phyloP scores from a whole-genome alignment of 2,113 vertebrate genomes.

The Columba janthina region DNA sequence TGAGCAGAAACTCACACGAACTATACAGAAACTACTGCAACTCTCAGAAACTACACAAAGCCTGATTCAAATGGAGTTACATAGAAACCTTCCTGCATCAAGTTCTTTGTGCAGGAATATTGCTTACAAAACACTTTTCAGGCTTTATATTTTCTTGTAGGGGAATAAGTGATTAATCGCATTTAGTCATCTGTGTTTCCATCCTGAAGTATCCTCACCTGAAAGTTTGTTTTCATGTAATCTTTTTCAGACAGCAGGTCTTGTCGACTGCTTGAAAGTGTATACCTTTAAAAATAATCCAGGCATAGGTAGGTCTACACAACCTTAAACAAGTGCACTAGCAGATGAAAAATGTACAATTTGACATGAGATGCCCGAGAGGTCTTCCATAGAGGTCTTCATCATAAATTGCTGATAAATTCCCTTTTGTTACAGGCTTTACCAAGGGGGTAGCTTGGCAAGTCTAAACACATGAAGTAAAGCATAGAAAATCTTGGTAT shows the following conservation, averaged over 20 bases:
- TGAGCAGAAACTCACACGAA: not conserved
- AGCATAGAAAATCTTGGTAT: not conserved
- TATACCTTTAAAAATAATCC: not conserved
- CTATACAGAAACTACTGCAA: too few species aligned
- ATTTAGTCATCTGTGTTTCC: not conserved
- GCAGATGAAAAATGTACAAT: not conserved
- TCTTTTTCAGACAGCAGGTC: not conserved
- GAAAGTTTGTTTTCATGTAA: not conserved
- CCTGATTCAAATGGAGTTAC: not conserved
- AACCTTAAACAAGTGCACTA: not conserved
- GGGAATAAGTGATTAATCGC: not conserved
- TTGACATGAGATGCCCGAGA: not conserved
- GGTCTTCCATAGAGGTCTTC: not conserved
- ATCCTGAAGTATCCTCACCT: not conserved
- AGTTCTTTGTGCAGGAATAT: not conserved
- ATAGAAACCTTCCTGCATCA: not conserved
- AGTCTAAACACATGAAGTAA: not conserved
- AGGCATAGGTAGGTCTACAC: not conserved
- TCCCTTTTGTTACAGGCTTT: not conserved
- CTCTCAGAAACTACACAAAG: not conserved
- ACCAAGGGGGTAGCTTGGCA: slow-evolving; percentile 24
- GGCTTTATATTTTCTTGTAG: not conserved
- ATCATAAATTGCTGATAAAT: not conserved
- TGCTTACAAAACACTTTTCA: not conserved
- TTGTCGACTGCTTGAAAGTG: not conserved